Base-by-base conservation (phyloP, 2,113 vertebrate genomes). In the Axis porcinus region DNA sequence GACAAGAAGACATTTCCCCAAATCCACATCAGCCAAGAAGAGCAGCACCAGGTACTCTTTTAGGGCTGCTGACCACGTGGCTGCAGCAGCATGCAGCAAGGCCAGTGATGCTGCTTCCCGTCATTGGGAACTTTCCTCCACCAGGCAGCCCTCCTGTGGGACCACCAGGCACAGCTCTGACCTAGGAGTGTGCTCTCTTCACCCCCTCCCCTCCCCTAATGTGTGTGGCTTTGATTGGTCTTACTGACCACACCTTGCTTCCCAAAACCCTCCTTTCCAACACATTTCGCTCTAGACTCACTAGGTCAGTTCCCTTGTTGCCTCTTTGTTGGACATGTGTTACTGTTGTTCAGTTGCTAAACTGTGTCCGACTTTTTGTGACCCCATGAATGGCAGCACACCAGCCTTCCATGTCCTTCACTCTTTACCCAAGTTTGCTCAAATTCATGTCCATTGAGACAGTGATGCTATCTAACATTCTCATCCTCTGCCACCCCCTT, bases 41-140 rank as follows among this genome's bases (percentile, higher is more conserved):
- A 83, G 81, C 12, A 55, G 50, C 19, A 36, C 19, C 50, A 7
- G 33, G n/a, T 25, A 83, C 33, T n/a, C 33, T 55, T 55, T 36
- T 12, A 1, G 50, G 50, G 33, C 81, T 54, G 81, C 21, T 25
- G 33, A 5, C 19, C 33, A 36, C 1, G 3, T 0, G 1, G 33
- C 81, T 21, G 6, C 28, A 23, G 52, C 12, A 83, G 12, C 81
- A 54, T 0, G 21, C 50, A 36, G 52, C 0, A 0, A 25, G 33
- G 6, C 12, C 81, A 36, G 50, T 36, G 50, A 83, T 9, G 11
- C 33, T 83, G 30, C 81, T 15, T 15, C 33, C 12, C 33, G 3
- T 6, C 33, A 14, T 3, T 54, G 11, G n/a, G 50, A 54, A 28
- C 50, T 21, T 14, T 54, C 12, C 33, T 23, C 33, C 81, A 25